Evolutionary conservation across 2,888 invertebrate genomes (phyloP).

Genomic region (Apeira syringaria): DNA sequence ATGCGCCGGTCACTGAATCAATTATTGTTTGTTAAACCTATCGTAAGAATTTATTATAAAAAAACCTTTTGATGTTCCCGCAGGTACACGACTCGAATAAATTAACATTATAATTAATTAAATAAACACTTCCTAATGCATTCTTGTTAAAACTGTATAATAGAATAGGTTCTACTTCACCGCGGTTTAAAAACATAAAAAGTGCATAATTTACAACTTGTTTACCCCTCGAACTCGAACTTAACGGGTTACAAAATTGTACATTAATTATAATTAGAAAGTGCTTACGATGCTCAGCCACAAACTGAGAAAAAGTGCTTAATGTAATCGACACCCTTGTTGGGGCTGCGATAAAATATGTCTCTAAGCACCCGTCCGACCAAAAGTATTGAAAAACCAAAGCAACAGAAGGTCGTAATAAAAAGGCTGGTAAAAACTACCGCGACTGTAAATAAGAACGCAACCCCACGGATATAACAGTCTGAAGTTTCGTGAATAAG

Average conservation of each 20-base stretch:
- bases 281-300: slow-evolving; percentile 56
- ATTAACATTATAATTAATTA: slow-evolving; percentile 8
- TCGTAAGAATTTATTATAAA: slow-evolving; percentile 6
- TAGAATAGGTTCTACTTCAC: background rate
- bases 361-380: slow-evolving; percentile 38
- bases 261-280: slow-evolving; percentile 40
- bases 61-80: slow-evolving; percentile 9
- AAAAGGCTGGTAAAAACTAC: slow-evolving; percentile 39
- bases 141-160: background rate
- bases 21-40: slow-evolving; percentile 6
- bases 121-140: background rate
- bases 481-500: background rate
- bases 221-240: background rate
- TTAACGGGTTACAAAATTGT: slow-evolving; percentile 9
- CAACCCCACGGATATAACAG: slow-evolving; percentile 7
- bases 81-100: slow-evolving; percentile 1
- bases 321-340: slow-evolving; percentile 48
- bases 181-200: background rate
- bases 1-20: slow-evolving; percentile 10
- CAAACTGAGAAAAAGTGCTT: slow-evolving; percentile 44
- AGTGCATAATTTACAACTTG: background rate
- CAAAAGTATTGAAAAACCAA: slow-evolving; percentile 33
- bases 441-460: slow-evolving; percentile 13
- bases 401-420: slow-evolving; percentile 35
- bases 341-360: slow-evolving; percentile 46